A percentile compares a stretch with the other conserved stretches of the same genome.
phyloP scores from a whole-genome alignment of 2,888 invertebrate species.

The Sminthurides aquaticus region DNA sequence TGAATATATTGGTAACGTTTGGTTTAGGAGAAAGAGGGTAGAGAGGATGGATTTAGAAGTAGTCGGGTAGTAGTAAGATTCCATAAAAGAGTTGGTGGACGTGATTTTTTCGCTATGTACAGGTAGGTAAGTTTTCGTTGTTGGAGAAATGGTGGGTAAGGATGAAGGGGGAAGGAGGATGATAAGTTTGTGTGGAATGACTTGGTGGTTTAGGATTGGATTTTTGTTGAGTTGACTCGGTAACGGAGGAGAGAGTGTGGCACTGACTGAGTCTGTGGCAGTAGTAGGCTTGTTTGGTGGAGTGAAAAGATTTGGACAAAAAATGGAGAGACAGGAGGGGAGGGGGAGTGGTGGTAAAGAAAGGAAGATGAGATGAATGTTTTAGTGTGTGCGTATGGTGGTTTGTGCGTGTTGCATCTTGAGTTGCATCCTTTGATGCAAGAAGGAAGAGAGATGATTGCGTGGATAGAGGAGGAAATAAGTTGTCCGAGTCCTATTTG shows the following conservation, averaged over 20 bases:
- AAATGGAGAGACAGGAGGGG: background rate
- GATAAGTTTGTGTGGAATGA: background rate
- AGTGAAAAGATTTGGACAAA: too few relatives aligned
- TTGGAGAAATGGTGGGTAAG: background rate
- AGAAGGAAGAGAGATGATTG: too few relatives aligned
- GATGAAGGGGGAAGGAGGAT: background rate
- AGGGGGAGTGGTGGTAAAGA: background rate
- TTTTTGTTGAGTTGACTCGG: background rate
- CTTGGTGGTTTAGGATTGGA: too few relatives aligned
- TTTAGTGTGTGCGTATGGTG: too few relatives aligned
- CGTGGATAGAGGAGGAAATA: background rate
- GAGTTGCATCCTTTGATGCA: too few relatives aligned
- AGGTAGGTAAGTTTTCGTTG: conserved; percentile 5
- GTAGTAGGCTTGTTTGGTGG: too few relatives aligned
- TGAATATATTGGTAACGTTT: too few relatives aligned
- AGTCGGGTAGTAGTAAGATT: too few relatives aligned
- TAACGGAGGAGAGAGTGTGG: background rate
- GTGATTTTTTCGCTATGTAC: conserved; percentile 1
- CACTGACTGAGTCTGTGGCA: background rate
- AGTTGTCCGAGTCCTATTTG: conserved; percentile 7
- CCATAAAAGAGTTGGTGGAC: too few relatives aligned
- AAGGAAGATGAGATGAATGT: background rate
- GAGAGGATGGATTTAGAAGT: too few relatives aligned
- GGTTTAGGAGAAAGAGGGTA: too few relatives aligned
- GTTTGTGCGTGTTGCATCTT: background rate